These are phyloP conservation scores for Protosalanx chinensis DNA, from an alignment of 2,797 vertebrate genomes.

Conservation along the genomic window DNA sequence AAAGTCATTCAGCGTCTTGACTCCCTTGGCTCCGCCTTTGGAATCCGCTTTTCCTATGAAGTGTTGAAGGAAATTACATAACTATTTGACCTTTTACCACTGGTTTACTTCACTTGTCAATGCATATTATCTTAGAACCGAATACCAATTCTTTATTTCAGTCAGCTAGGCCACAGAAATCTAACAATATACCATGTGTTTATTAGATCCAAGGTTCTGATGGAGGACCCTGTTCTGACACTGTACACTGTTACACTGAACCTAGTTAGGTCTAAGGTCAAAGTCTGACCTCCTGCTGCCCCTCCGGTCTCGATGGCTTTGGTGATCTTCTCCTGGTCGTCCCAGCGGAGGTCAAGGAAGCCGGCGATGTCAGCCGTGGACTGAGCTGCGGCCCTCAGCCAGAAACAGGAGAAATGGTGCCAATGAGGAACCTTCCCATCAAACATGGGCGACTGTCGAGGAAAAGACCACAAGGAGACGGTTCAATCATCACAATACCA, in stretches of 20 bases:
- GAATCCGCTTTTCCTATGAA: slow-evolving; percentile 80
- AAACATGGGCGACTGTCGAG: slow-evolving; percentile 90
- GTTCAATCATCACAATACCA: not conserved
- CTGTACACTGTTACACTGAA: not conserved
- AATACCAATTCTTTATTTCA: too few species aligned
- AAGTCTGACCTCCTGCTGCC: slow-evolving; percentile 62
- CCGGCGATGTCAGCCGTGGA: slow-evolving; percentile 81
- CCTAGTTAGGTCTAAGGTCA: not conserved
- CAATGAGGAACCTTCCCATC: slow-evolving; percentile 97
- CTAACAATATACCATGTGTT: too few species aligned
- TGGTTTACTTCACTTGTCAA: not conserved
- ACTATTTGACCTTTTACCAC: not conserved
- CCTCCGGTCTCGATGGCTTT: slow-evolving; percentile 90
- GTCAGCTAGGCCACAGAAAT: too few species aligned
- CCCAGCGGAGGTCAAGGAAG: slow-evolving; percentile 90
- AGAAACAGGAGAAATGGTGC: slow-evolving; percentile 98
- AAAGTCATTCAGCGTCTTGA: slow-evolving; percentile 88
- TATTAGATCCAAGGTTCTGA: not conserved
- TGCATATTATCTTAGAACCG: too few species aligned
- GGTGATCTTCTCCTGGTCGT: slow-evolving; percentile 95
- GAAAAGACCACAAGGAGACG: not conserved
- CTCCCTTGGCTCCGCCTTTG: slow-evolving; percentile 77
- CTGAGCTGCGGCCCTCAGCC: slow-evolving; percentile 83
- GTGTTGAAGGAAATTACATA: not conserved
- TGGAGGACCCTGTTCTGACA: not conserved